Conservation (phyloP, 92 coral and sea anemone genomes). For the Epizoanthus fatuus region DNA sequence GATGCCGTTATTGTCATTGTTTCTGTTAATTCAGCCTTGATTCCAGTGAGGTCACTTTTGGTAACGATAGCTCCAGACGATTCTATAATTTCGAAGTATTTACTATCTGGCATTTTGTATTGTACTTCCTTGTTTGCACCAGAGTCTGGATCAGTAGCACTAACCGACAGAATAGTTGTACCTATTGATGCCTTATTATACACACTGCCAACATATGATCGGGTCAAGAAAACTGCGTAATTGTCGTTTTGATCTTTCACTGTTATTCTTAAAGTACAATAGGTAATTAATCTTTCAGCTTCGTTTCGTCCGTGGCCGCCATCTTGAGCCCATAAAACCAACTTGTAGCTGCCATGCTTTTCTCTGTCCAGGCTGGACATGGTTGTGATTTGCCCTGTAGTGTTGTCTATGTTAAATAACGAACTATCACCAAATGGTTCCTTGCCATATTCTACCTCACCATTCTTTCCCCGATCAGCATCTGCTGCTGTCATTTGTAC, state of each 20-base stretch:
- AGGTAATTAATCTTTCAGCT: constrained; percentile 79
- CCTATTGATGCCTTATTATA: constrained; percentile 51
- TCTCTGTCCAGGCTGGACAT: constrained; percentile 86
- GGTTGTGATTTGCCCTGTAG: constrained; percentile 85
- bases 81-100: constrained; percentile 51
- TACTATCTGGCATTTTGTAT: constrained; percentile 38
- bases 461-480: constrained; percentile 86
- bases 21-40: constrained; percentile 24
- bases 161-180: constrained; percentile 74
- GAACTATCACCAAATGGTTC: constrained; percentile 69
- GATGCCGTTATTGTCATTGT: constrained; percentile 76
- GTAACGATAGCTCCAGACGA: constrained; percentile 47
- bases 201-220: constrained; percentile 81
- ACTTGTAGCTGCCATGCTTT: constrained; percentile 42
- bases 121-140: constrained; percentile 51
- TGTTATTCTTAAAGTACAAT: constrained; percentile 76
- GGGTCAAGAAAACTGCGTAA: constrained; percentile 79
- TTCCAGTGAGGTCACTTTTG: constrained; percentile 27
- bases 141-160: constrained; percentile 83
- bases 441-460: constrained; percentile 79
- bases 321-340: constrained; percentile 88
- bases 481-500: constrained; percentile 75
- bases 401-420: constrained; percentile 82
- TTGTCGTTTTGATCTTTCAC: constrained; percentile 91
- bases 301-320: constrained; percentile 83